Conservation (phyloP, 2,888 invertebrate species). For the Cephus pulcher region DNA sequence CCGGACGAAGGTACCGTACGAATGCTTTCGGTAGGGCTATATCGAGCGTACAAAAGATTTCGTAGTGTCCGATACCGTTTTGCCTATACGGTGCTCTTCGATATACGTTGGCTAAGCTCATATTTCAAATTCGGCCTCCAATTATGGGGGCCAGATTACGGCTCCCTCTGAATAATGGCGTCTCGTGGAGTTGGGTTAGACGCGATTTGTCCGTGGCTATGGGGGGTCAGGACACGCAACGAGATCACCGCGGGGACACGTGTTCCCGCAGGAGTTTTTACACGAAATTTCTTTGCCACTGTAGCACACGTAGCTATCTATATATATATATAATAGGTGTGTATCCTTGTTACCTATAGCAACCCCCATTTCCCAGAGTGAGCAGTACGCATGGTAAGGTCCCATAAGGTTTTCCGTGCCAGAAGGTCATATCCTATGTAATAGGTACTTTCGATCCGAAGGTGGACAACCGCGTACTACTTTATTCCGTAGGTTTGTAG, state of each 20-base stretch:
- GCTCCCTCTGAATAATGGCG: slow-evolving; percentile 37
- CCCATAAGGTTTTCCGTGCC: neutral
- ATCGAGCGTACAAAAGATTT: neutral
- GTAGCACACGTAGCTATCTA: neutral
- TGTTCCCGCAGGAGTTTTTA: slow-evolving; percentile 29
- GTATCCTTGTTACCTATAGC: neutral
- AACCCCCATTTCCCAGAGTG: neutral
- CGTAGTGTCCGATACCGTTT: neutral
- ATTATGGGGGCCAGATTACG: slow-evolving; percentile 41
- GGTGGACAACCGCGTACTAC: neutral
- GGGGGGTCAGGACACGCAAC: slow-evolving; percentile 34
- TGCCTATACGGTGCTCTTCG: neutral
- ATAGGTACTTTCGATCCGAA: neutral
- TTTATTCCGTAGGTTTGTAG: neutral
- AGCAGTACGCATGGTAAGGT: neutral
- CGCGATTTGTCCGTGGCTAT: slow-evolving; percentile 34
- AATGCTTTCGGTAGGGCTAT: neutral
- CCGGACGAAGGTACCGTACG: neutral
- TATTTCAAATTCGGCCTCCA: slow-evolving; percentile 20
- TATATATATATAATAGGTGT: neutral
- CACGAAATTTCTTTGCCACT: slow-evolving; percentile 23
- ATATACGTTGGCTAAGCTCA: neutral
- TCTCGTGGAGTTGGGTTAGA: slow-evolving; percentile 12
- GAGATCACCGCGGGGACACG: slow-evolving; percentile 21
- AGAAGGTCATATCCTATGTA: neutral